These are phyloP conservation scores for Promerops cafer DNA, from an alignment of 2,113 vertebrate genomes.

Conservation along the genomic window DNA sequence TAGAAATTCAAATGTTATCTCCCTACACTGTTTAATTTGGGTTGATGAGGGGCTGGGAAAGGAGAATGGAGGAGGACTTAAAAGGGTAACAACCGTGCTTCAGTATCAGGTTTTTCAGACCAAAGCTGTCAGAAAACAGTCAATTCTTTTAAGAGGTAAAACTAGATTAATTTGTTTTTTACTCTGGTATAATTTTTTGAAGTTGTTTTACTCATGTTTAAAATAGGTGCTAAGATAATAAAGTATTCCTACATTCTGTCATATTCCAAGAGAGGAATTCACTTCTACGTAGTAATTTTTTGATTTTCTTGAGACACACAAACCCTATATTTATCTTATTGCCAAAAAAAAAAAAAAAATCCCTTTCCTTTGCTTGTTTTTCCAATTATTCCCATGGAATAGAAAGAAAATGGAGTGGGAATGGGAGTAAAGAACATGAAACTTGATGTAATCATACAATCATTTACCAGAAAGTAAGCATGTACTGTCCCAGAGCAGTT, in stretches of 20 bases:
- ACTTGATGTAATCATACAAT: background rate
- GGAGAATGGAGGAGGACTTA: background rate
- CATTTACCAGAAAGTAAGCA: background rate
- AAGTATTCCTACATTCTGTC: background rate
- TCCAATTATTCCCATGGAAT: background rate
- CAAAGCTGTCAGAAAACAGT: background rate
- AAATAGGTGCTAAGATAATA: background rate
- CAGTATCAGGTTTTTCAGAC: background rate
- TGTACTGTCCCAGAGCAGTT: background rate
- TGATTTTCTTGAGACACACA: background rate
- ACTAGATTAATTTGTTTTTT: background rate
- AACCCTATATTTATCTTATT: background rate
- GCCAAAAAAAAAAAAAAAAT: accelerated
- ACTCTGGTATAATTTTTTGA: background rate
- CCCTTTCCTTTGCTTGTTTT: background rate
- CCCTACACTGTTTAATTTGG: background rate
- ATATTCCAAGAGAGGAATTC: background rate
- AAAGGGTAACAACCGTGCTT: background rate
- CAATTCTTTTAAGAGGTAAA: background rate
- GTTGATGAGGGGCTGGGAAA: background rate
- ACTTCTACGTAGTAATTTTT: background rate
- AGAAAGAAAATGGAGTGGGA: background rate
- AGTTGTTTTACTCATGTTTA: background rate
- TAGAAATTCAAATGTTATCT: background rate
- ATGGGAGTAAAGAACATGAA: accelerated